A percentile compares a stretch with the other conserved stretches of the same genome.
These are phyloP conservation scores for Phataginus tetradactyla DNA, from an alignment of 2,797 vertebrate genomes.

Conservation along the genomic window DNA sequence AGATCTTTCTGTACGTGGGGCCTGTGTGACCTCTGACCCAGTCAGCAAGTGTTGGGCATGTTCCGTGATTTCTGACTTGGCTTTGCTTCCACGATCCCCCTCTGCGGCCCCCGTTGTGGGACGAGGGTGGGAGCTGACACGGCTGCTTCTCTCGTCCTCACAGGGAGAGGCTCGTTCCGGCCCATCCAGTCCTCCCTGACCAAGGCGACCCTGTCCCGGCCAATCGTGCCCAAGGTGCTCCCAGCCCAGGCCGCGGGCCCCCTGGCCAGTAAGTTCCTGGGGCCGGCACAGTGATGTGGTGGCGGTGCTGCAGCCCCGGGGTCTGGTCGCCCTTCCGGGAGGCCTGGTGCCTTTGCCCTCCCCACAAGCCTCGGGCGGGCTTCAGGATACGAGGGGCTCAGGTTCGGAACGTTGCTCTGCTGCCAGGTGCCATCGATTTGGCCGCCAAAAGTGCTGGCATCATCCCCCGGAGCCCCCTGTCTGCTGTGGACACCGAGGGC, in stretches of 20 bases:
- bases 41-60: neutral
- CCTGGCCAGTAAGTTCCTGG: constrained; percentile 92
- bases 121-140: neutral
- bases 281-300: neutral
- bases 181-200: constrained; percentile 95
- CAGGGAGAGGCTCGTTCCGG: constrained; percentile 98
- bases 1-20: neutral
- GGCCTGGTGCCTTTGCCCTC: neutral
- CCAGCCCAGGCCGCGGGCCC: constrained; percentile 88
- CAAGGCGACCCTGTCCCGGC: constrained; percentile 90
- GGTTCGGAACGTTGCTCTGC: neutral
- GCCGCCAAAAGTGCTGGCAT: constrained; percentile 99
- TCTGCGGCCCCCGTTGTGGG: rapidly evolving
- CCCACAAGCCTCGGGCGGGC: neutral
- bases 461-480: constrained; percentile 93
- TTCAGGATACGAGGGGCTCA: neutral
- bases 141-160: constrained; percentile 41
- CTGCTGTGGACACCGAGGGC: constrained; percentile 87
- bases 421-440: constrained; percentile 95
- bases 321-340: neutral
- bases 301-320: neutral
- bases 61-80: neutral
- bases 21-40: neutral
- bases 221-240: constrained; percentile 91
- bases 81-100: neutral